A percentile compares a stretch with the other conserved stretches of the same genome.
Evolutionary conservation across 2,797 vertebrate species (phyloP).

Genomic region (Heliangelus exortis): DNA sequence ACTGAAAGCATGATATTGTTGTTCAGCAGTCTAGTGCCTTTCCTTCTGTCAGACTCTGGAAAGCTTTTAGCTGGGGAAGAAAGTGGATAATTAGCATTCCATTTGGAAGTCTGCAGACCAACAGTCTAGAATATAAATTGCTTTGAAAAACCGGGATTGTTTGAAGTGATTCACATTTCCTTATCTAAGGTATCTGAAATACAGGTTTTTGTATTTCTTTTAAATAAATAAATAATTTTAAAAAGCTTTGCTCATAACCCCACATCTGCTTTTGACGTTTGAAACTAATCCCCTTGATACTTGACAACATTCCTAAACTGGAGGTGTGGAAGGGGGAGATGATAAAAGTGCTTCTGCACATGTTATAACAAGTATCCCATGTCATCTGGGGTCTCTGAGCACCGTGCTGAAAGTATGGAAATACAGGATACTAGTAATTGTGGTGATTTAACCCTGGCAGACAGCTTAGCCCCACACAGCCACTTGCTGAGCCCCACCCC

Average conservation of each 20-base stretch:
- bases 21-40: conserved; percentile 78
- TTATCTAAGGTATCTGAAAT: conserved; percentile 25
- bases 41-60: conserved; percentile 74
- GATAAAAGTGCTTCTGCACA: conserved; percentile 60
- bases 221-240: background rate
- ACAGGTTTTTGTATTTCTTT: background rate
- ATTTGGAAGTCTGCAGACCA: conserved; percentile 38
- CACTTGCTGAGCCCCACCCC: accelerated
- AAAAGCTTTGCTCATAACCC: background rate
- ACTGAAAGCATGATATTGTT: conserved; percentile 75
- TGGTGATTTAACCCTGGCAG: background rate
- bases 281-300: conserved; percentile 47
- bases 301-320: conserved; percentile 49
- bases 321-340: background rate
- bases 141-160: conserved; percentile 5
- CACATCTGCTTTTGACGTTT: conserved; percentile 32
- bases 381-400: conserved; percentile 12
- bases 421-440: conserved; percentile 18
- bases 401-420: background rate
- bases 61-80: conserved; percentile 42
- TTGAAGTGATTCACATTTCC: conserved; percentile 51
- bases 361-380: conserved; percentile 61
- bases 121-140: conserved; percentile 67
- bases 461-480: background rate
- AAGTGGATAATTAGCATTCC: conserved; percentile 70